Evolutionary conservation across 2,888 invertebrate genomes (phyloP).

Genomic region (Chromoteleia sp.): DNA sequence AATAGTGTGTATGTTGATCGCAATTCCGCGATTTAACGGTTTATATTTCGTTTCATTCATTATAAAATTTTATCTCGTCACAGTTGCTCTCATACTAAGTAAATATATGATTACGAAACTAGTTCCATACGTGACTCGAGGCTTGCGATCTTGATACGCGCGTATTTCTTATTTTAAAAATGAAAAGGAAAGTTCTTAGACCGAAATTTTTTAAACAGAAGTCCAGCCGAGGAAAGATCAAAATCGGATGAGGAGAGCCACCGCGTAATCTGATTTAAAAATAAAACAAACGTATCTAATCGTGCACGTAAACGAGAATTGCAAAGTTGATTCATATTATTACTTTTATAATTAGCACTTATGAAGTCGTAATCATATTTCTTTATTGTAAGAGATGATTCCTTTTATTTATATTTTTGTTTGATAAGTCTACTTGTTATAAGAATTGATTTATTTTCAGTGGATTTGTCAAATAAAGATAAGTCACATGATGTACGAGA

Average conservation of each 20-base stretch:
- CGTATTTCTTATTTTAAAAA: conserved; percentile 48
- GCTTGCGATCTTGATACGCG: conserved; percentile 58
- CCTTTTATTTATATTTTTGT: too few species aligned
- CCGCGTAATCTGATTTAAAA: conserved; percentile 32
- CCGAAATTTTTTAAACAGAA: conserved; percentile 39
- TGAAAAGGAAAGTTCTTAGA: conserved; percentile 54
- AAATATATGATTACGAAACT: conserved; percentile 57
- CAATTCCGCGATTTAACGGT: conserved; percentile 50
- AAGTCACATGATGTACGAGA: too few species aligned
- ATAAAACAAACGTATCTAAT: conserved; percentile 20
- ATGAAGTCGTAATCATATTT: not conserved
- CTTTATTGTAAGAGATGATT: too few species aligned
- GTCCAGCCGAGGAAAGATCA: conserved; percentile 30
- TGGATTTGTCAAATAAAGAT: too few species aligned
- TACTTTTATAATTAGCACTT: not conserved
- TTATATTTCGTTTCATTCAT: conserved; percentile 60
- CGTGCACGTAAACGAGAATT: not conserved
- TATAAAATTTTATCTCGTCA: conserved; percentile 64
- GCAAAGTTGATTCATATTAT: not conserved
- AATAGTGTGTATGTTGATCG: conserved; percentile 47
- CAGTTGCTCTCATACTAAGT: conserved; percentile 54
- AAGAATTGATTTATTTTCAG: too few species aligned
- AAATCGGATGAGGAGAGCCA: conserved; percentile 48
- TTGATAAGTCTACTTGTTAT: too few species aligned
- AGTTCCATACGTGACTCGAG: conserved; percentile 62